These are phyloP conservation scores for Rhagophthalmus giganteus DNA, from an alignment of 2,888 invertebrate species.

Conservation along the genomic window DNA sequence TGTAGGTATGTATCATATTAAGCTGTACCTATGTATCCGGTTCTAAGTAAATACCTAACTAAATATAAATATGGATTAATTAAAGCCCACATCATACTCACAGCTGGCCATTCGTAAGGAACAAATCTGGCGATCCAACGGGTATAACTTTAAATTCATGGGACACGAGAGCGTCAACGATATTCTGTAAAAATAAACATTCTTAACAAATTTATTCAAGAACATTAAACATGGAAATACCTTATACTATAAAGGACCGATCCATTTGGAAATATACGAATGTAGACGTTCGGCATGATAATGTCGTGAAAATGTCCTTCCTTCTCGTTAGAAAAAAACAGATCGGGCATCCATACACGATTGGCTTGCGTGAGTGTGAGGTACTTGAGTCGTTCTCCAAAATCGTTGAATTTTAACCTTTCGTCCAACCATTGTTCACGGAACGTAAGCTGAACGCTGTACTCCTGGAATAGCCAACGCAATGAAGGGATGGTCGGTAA, in stretches of 20 bases:
- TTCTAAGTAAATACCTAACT: too few relatives aligned
- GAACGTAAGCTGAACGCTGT: constrained; percentile 96
- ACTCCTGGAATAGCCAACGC: constrained; percentile 74
- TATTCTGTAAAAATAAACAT: constrained; percentile 66
- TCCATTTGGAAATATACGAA: constrained; percentile 93
- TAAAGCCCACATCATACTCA: too few relatives aligned
- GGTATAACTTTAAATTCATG: constrained; percentile 96
- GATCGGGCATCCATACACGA: constrained; percentile 97
- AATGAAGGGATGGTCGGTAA: constrained; percentile 24
- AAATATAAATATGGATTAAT: too few relatives aligned
- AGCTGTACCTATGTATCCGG: constrained; percentile 30
- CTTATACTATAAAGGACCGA: constrained; percentile 94
- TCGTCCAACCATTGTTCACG: constrained; percentile 97
- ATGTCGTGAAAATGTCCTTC: constrained; percentile 97
- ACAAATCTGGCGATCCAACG: constrained; percentile 93
- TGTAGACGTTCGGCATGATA: constrained; percentile 97
- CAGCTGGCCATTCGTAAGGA: constrained; percentile 95
- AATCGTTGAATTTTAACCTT: constrained; percentile 85
- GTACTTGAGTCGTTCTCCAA: constrained; percentile 86
- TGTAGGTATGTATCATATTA: constrained; percentile 3
- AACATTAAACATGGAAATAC: constrained; percentile 51
- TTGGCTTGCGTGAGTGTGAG: constrained; percentile 91
- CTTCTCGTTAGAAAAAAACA: constrained; percentile 97
- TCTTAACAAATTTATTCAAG: constrained; percentile 9
- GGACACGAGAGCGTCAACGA: constrained; percentile 95